Base-by-base conservation (phyloP, 2,113 vertebrate species). In the Oryzias celebensis region DNA sequence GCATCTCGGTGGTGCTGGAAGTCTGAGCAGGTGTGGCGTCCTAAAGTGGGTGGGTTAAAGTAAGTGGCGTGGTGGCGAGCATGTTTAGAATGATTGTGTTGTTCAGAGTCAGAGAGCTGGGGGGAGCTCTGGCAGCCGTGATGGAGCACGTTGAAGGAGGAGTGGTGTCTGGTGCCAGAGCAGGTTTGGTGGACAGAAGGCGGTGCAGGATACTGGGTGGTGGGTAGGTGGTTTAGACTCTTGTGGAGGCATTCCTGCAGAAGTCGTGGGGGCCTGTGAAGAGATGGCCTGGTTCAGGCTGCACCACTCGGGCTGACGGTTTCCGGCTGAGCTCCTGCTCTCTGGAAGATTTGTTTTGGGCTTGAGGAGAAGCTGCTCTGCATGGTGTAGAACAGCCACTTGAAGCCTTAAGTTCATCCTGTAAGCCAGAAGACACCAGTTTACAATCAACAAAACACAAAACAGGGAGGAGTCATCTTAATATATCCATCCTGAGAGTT, bases 401-500 rank as follows among this genome's bases (percentile, higher is more conserved):
- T 51, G 89, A 67, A 26, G 91, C 70, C 47, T 85, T 91, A 46
- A 90, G 62, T 2, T 95, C 92, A 14, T 93, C 93, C 96, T 98
- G 91, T 47, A 4, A 22, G 22, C 10, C 14, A 61, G 51, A 45
- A 14, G 15, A 49, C 12, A 14, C 1, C 14, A 31, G 36, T 12
- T 36, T 13, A 36, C 12, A 1, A 3, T 36, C 36, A 2, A 3
- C 36, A 36, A 8, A 10, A 36, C 36, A 36, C 8, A 10, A 36
- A 2, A 10, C 36, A 3, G 10, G 36, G 8, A 8, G 7, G 7
- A 8, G 31, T 8, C 8, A 7, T 36, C 26, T 36, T 10, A 12
- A 8, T 12, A 8, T 12, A 12, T 36, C 36, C 36, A 36, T 12
- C 10, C 2, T 36, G 36, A 36, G 10, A 36, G 36, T 10, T 12